These are phyloP conservation scores for Bradynema listronoti DNA, from an alignment of 1,140 invertebrate genomes.

Conservation along the genomic window DNA sequence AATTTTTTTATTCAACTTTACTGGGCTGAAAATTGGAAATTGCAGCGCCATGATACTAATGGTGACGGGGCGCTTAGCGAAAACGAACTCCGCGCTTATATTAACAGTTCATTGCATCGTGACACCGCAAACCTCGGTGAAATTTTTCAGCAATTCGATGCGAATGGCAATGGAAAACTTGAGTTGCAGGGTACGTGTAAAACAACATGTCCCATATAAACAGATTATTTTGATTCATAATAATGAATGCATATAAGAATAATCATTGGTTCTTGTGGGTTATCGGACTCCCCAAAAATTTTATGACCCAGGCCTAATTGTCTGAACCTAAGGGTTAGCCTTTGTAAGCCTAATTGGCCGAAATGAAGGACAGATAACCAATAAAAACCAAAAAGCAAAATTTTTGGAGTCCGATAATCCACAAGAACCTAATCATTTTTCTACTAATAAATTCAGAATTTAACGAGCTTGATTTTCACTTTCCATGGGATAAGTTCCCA, in stretches of 20 bases:
- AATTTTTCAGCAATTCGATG: slow-evolving; percentile 26
- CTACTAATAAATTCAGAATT: slow-evolving; percentile 3
- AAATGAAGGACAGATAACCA: no score
- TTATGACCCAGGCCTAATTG: no score
- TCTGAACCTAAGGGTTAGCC: no score
- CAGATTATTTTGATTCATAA: no score
- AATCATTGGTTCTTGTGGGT: no score
- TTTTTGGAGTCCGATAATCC: no score
- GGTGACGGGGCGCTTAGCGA: slow-evolving; percentile 24
- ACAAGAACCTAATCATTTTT: not conserved
- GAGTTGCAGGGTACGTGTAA: slow-evolving; percentile 26
- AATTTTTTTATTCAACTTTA: not conserved
- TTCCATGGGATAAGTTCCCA: slow-evolving; percentile 29
- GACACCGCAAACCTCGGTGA: slow-evolving; percentile 11
- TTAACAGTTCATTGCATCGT: slow-evolving; percentile 23
- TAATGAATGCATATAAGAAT: no score
- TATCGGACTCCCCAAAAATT: no score
- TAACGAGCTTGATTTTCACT: slow-evolving; percentile 24
- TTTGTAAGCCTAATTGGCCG: no score
- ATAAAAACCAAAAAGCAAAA: no score
- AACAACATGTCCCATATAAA: no score
- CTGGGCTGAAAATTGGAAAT: no score
- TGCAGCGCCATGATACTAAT: slow-evolving; percentile 26
- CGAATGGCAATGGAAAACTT: slow-evolving; percentile 18
- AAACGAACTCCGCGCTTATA: slow-evolving; percentile 21